Base-by-base conservation (phyloP, 2,113 vertebrate species). In the Empidonax alnorum region DNA sequence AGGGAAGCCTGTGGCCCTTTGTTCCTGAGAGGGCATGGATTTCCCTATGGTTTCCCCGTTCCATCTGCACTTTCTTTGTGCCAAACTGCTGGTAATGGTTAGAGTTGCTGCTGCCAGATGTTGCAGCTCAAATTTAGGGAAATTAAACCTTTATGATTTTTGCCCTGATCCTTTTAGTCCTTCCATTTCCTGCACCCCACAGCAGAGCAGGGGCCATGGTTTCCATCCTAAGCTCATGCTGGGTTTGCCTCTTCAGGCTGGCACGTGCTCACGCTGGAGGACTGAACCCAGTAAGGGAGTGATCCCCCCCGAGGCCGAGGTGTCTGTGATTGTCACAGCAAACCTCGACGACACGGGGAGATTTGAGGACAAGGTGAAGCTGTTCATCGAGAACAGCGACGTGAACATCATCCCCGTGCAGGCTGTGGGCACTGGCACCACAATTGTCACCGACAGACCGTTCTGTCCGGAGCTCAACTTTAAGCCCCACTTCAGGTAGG, bases 401-500 rank as follows among this genome's bases (percentile, higher is more conserved):
- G 97, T 80, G 18, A 97, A 96, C 14, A 61, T 31, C 33, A 97
- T 99, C 55, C 78, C 96, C 0, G 87, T 99, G 59, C 96, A 49
- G 21, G 99, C 99, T 59, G 96, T 91, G 0, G 99, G 99, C 69
- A 97, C 89, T 3, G 98, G 99, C 35, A 98, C 98, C 27, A 99
- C 98, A 4, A 98, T 99, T 33, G 96, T 99, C 96, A 98, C 98
- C 0, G 97, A 99, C 96, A 97, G 84, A 66, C 98, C 98, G 19
- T 98, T 99, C 37, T 89, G 89, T 31, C 99, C 99, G 1, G 94
- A 88, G 41, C 95, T 99, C 16, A 95, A 98, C 74, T 63, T 99
- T 22, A 98, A 98, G 25, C 89, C 98, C 11, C 97, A 97, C 85
- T 99, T 99, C 96, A 99, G 98, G 99, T 99, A 98, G 49, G 94